A percentile compares a stretch with the other conserved stretches of the same genome.
Conservation (phyloP, 2,888 invertebrate species). For the Limnephilus rhombicus region DNA sequence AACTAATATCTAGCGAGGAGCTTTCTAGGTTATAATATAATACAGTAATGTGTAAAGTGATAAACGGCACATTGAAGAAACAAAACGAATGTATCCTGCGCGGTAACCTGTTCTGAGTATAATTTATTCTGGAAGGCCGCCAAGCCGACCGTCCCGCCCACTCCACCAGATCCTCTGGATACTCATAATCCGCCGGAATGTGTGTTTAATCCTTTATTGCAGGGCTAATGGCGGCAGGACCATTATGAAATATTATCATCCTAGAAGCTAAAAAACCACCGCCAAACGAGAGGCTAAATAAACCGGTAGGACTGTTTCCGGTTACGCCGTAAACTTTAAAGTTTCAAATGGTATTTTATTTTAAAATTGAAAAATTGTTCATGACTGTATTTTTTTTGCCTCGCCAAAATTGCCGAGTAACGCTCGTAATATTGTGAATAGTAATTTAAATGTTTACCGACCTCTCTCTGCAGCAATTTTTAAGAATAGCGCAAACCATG, state of each 20-base stretch:
- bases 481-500: too few relatives aligned
- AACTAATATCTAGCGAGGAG: neutral
- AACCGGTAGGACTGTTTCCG: neutral
- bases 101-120: conserved; percentile 23
- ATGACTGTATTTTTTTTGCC: neutral
- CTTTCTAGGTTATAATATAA: neutral
- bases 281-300: neutral
- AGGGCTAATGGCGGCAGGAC: neutral
- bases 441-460: too few relatives aligned
- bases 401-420: too few relatives aligned
- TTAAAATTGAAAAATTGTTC: neutral
- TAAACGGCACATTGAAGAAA: conserved; percentile 12
- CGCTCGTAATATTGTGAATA: too few relatives aligned
- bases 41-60: conserved; percentile 8
- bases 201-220: conserved; percentile 25
- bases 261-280: neutral
- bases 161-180: conserved; percentile 10
- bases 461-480: too few relatives aligned
- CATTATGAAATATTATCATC: neutral
- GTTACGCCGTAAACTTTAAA: neutral
- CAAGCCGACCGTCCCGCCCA: neutral
- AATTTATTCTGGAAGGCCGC: neutral
- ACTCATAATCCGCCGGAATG: conserved; percentile 27
- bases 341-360: too few relatives aligned
- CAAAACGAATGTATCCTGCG: conserved; percentile 26